Evolutionary conservation across 2,113 vertebrate species (phyloP).

Genomic region (Elgaria multicarinata): DNA sequence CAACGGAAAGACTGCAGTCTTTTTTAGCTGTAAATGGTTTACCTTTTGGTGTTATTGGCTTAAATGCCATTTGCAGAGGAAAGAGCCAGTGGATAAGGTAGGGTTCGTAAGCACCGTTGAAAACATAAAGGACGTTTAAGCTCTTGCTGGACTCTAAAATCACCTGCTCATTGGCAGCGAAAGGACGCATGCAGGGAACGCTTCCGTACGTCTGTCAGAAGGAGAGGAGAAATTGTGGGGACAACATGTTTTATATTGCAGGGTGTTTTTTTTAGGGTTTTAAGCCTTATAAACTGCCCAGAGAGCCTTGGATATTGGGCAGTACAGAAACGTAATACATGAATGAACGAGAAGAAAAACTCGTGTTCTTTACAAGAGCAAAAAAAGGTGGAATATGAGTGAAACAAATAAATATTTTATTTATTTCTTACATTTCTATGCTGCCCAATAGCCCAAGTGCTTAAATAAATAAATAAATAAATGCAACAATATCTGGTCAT

Average conservation of each 20-base stretch:
- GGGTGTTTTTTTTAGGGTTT: neutral
- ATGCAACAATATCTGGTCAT: too few species aligned
- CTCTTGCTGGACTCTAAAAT: slow-evolving; percentile 51
- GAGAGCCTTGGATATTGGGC: too few species aligned
- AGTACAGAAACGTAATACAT: too few species aligned
- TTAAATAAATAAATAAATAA: too few species aligned
- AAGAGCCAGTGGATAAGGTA: slow-evolving; percentile 59
- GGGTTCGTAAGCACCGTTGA: slow-evolving; percentile 49
- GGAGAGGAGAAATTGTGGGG: neutral
- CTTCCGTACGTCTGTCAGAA: slow-evolving; percentile 49
- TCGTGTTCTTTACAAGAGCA: too few species aligned
- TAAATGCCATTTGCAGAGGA: slow-evolving; percentile 56
- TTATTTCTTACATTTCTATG: too few species aligned
- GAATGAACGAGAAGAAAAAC: too few species aligned
- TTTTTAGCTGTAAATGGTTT: neutral
- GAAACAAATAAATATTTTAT: too few species aligned
- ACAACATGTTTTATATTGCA: neutral
- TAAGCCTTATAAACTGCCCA: too few species aligned
- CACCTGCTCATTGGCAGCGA: slow-evolving; percentile 49
- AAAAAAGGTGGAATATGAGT: too few species aligned
- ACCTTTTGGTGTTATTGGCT: slow-evolving; percentile 39
- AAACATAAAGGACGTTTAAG: slow-evolving; percentile 57
- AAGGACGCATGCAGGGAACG: slow-evolving; percentile 50
- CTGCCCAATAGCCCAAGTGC: too few species aligned
- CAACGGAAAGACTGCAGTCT: neutral